These are phyloP conservation scores for Caenorhabditis afra DNA, from an alignment of 2,888 invertebrate species.

Conservation along the genomic window DNA sequence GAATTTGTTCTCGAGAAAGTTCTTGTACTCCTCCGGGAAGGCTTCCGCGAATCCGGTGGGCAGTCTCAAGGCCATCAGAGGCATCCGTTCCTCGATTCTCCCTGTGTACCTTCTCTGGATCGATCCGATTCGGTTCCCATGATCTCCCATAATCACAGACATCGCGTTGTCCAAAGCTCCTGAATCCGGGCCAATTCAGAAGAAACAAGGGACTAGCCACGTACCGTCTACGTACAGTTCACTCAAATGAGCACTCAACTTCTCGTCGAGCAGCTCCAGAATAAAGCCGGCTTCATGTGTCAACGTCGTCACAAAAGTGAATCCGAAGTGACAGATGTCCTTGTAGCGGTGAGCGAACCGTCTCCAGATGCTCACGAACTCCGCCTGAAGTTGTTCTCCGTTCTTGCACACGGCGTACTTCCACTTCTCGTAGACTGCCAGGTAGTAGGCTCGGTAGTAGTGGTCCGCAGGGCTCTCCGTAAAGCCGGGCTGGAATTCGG, in stretches of 20 bases:
- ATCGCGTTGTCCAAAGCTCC: constrained; percentile 71
- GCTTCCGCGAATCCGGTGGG: constrained; percentile 79
- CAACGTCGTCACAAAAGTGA: constrained; percentile 80
- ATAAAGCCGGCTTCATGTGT: constrained; percentile 60
- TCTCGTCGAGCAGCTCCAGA: constrained; percentile 64
- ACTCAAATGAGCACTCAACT: constrained; percentile 44
- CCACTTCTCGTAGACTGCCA: constrained; percentile 70
- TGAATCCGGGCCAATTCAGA: neutral
- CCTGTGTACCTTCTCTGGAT: constrained; percentile 73
- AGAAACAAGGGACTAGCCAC: no score
- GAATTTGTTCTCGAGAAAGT: constrained; percentile 61
- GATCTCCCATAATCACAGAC: constrained; percentile 81
- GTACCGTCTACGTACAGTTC: constrained; percentile 36
- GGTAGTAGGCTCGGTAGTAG: constrained; percentile 80
- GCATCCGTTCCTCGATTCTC: constrained; percentile 81
- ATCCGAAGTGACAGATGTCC: constrained; percentile 81
- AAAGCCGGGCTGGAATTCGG: constrained; percentile 78
- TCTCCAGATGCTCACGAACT: constrained; percentile 72
- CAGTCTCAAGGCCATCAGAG: constrained; percentile 81
- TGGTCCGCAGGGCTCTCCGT: constrained; percentile 80
- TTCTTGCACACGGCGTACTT: constrained; percentile 58
- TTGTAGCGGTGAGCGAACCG: constrained; percentile 79
- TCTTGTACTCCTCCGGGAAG: constrained; percentile 68
- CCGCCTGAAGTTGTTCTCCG: constrained; percentile 63
- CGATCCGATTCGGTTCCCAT: constrained; percentile 82